Evolutionary conservation across 2,113 vertebrate genomes (phyloP).

Genomic region (Hippocampus zosterae): DNA sequence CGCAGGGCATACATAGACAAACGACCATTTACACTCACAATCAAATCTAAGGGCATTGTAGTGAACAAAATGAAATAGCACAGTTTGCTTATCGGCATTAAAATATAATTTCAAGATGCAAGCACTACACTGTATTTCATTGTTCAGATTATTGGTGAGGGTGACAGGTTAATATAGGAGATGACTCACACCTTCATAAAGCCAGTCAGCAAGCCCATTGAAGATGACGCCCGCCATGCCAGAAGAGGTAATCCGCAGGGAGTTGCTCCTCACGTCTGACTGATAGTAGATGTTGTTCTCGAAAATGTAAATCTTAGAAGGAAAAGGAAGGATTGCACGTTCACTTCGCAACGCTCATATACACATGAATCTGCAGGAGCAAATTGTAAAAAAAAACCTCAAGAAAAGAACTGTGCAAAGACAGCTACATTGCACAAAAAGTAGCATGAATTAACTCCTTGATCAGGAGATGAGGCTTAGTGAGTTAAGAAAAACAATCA

Average conservation of each 20-base stretch:
- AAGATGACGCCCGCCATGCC: slow-evolving; percentile 89
- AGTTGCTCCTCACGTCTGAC: slow-evolving; percentile 85
- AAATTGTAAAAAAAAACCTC: too few species aligned
- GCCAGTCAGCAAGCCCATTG: slow-evolving; percentile 92
- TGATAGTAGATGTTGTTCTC: slow-evolving; percentile 99
- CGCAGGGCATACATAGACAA: too few species aligned
- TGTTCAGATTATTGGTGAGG: neutral
- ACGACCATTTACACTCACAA: too few species aligned
- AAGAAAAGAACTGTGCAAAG: neutral
- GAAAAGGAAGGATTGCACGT: neutral
- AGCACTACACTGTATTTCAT: too few species aligned
- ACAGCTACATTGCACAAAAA: neutral
- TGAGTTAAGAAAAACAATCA: slow-evolving; percentile 9
- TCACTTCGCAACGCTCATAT: neutral
- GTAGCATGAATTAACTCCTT: neutral
- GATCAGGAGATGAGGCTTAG: neutral
- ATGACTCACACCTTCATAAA: slow-evolving; percentile 84
- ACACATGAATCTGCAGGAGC: too few species aligned
- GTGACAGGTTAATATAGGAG: neutral
- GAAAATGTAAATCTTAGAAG: slow-evolving; percentile 88
- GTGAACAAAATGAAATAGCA: too few species aligned
- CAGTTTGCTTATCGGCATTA: too few species aligned
- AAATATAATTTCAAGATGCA: too few species aligned
- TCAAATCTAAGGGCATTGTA: too few species aligned
- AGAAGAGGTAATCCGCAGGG: slow-evolving; percentile 89